A percentile compares a stretch with the other conserved stretches of the same genome.
Evolutionary conservation across 2,888 invertebrate species (phyloP).

Genomic region (Geotrupes spiniger): DNA sequence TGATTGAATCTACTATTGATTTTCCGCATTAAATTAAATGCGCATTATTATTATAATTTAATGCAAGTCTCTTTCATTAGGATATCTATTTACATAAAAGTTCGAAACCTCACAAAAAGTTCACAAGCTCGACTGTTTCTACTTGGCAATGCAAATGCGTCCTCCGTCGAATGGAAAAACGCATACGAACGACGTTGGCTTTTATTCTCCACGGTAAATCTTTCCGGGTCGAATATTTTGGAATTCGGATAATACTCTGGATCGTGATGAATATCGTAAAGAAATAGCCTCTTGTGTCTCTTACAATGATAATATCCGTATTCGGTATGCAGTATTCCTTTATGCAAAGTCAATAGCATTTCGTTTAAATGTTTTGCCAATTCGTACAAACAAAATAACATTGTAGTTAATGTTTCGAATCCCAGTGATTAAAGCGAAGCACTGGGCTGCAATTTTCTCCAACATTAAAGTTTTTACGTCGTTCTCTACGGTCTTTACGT

Average conservation of each 20-base stretch:
- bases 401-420: conserved; percentile 48
- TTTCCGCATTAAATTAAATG: too few species aligned
- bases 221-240: conserved; percentile 40
- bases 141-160: conserved; percentile 20
- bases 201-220: conserved; percentile 36
- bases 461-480: conserved; percentile 5
- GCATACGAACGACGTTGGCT: conserved; percentile 26
- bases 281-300: conserved; percentile 7
- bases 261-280: conserved; percentile 13
- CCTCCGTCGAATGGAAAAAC: conserved; percentile 35
- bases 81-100: too few species aligned
- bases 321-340: conserved; percentile 22
- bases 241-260: conserved; percentile 38
- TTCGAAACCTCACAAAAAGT: not conserved
- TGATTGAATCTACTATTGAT: too few species aligned
- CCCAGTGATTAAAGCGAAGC: conserved; percentile 49
- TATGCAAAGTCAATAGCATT: conserved; percentile 18
- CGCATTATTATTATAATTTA: too few species aligned
- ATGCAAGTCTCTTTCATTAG: too few species aligned
- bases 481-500: not conserved
- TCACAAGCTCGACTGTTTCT: not conserved
- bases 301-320: conserved; percentile 18
- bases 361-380: conserved; percentile 39
- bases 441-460: conserved; percentile 37
- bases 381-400: conserved; percentile 44